Evolutionary conservation across 2,888 invertebrate genomes (phyloP), one percentile per base, ranked within the genome.

Genomic region (Parapristionchus giblindavisi): DNA sequence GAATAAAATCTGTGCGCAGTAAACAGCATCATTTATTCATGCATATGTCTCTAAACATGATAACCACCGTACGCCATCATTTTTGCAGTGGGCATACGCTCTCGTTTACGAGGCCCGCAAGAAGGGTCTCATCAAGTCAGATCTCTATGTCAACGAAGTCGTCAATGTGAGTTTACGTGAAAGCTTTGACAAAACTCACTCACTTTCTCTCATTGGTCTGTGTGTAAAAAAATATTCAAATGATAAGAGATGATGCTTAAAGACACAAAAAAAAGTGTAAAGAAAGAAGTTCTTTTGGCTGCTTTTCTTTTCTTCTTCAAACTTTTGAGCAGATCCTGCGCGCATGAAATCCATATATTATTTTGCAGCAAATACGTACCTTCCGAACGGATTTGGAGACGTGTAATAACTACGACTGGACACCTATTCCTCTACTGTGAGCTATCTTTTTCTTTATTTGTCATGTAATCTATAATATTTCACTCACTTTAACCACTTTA

Each of bases 21-120:
- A n/a, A n/a, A n/a, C n/a, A n/a, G n/a, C n/a, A n/a, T n/a, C n/a
- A n/a, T n/a, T n/a, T n/a, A n/a, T n/a, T n/a, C n/a, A n/a, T n/a
- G n/a, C n/a, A n/a, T n/a, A n/a, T n/a, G n/a, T n/a, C n/a, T n/a
- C n/a, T n/a, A n/a, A n/a, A n/a, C n/a, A n/a, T n/a, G n/a, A n/a
- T n/a, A n/a, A n/a, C n/a, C n/a, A n/a, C n/a, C n/a, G n/a, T n/a
- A n/a, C n/a, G n/a, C n/a, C n/a, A n/a, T n/a, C 14, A 24, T 3
- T 2, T 21, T 6, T 60, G 40, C 58, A 81, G 58, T 83, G 83
- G 83, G 81, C 83, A 2, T 51, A 80, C 21, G 76, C 75, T 21
- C 80, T 83, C 73, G 80, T 78, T 1, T 77, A 80, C 65, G 78
- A 80, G 52, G 83, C 83, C 3, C 73, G 81, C 51, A 80, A 83